Evolutionary conservation across 92 coral and sea anemone genomes (phyloP).

Genomic region (Actinernus sp.): DNA sequence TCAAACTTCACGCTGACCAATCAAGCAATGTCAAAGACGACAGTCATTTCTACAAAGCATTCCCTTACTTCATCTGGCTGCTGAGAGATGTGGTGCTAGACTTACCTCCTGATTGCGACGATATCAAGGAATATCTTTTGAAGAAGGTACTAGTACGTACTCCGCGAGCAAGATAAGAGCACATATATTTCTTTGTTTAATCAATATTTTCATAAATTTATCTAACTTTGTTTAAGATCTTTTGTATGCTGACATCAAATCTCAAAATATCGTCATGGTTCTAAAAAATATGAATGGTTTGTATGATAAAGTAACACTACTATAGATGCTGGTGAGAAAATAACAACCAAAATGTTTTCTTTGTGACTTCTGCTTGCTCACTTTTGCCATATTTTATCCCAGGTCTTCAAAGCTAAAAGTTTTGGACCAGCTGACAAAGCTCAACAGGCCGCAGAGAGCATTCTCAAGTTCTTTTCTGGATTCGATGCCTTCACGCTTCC

Average conservation of each 20-base stretch:
- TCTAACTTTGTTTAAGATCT: too few relatives aligned
- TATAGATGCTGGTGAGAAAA: too few relatives aligned
- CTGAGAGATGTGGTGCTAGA: slow-evolving; percentile 69
- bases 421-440: slow-evolving; percentile 27
- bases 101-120: slow-evolving; percentile 37
- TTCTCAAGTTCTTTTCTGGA: slow-evolving; percentile 77
- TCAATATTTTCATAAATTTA: too few relatives aligned
- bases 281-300: too few relatives aligned
- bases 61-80: slow-evolving; percentile 81
- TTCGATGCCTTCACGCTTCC: slow-evolving; percentile 90
- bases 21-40: neutral
- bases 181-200: too few relatives aligned
- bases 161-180: too few relatives aligned
- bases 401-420: slow-evolving; percentile 14
- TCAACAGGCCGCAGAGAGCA: slow-evolving; percentile 70
- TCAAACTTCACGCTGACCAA: slow-evolving; percentile 28
- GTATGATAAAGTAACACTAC: too few relatives aligned
- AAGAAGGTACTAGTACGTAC: slow-evolving; percentile 46
- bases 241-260: too few relatives aligned
- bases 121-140: slow-evolving; percentile 38
- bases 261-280: neutral
- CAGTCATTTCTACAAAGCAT: slow-evolving; percentile 3
- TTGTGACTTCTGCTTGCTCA: too few relatives aligned
- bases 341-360: too few relatives aligned
- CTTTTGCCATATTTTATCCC: too few relatives aligned